Base-by-base conservation (phyloP, 2,113 vertebrate species). In the Ivindomyrus marchei region DNA sequence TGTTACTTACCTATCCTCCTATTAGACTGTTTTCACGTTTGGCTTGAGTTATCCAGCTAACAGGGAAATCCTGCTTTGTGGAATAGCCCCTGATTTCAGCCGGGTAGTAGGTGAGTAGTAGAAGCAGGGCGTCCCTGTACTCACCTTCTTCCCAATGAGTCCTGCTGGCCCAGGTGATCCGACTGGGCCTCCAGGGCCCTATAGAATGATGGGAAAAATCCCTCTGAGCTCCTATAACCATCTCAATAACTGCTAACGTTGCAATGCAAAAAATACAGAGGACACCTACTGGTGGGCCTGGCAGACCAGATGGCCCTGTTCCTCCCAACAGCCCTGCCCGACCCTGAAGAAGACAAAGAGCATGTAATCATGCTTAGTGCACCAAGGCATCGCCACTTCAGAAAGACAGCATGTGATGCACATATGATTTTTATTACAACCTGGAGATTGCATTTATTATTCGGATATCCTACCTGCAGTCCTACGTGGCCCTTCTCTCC, bases 401-500 rank as follows among this genome's bases (percentile, higher is more conserved):
- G 27, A 31, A 9, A 42, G 19, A 42, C 74, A 42, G 31, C 10
- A 53, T 7, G 27, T 52, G n/a, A 8, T 2, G 0, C 15, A 80
- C 31, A 42, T 39, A 2, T 15, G 31, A 21, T 8, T 80, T 19
- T 42, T 85, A 47, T 10, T 1, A 85, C 4, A 21, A 85, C n/a
- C 77, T 83, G 9, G 13, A 50, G 17, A 31, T 15, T 21, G 49
- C 15, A 19, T 47, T 36, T 17, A 31, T n/a, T 53, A 50, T 88
- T 42, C 77, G 58, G 36, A 77, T 93, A 94, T 95, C 96, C 47
- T 90, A 96, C 97, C 96, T 94, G 92, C 46, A 95, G 93, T 91
- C 96, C 97, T 66, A 94, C 88, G 88, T 94, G 92, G 31, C 97
- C 97, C 93, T 97, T 97, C 83, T 96, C 95, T 84, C 97, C 97